A percentile compares a stretch with the other conserved stretches of the same genome.
Evolutionary conservation across 2,888 invertebrate genomes (phyloP).

Genomic region (Pseudococcus viburni): DNA sequence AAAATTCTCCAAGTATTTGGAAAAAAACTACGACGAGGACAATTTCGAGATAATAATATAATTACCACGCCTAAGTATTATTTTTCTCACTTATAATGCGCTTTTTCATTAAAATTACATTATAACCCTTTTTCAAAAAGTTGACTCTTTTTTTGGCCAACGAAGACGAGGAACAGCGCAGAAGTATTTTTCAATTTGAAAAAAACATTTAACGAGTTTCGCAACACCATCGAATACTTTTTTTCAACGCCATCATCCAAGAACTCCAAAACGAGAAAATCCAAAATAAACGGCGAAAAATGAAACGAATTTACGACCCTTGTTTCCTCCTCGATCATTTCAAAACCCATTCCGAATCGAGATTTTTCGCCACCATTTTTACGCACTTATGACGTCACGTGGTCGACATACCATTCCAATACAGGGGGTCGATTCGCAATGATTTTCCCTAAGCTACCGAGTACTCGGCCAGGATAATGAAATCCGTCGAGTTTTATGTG

Average conservation of each 20-base stretch:
- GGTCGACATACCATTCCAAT: too few relatives aligned
- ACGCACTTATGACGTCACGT: neutral
- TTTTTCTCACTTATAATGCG: slow-evolving; percentile 34
- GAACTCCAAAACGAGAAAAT: neutral
- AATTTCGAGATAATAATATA: slow-evolving; percentile 51
- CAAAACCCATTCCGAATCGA: too few relatives aligned
- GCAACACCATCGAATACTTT: neutral
- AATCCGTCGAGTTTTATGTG: slow-evolving; percentile 38
- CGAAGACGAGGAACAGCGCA: neutral
- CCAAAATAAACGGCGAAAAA: too few relatives aligned
- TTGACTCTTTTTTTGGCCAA: slow-evolving; percentile 5
- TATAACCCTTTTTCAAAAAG: slow-evolving; percentile 34
- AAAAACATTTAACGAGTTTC: slow-evolving; percentile 24
- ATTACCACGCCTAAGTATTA: slow-evolving; percentile 19
- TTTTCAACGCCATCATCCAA: neutral
- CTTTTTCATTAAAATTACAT: slow-evolving; percentile 55
- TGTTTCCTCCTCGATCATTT: too few relatives aligned
- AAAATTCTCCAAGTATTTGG: too few relatives aligned
- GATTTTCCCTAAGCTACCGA: neutral
- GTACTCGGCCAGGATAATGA: neutral
- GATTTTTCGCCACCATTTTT: neutral
- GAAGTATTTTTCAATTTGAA: slow-evolving; percentile 5
- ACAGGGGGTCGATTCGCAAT: neutral
- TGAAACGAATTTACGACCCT: too few relatives aligned
- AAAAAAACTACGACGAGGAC: neutral